These are phyloP conservation scores for Galeruca laticollis DNA, from an alignment of 2,888 invertebrate genomes.

Conservation along the genomic window DNA sequence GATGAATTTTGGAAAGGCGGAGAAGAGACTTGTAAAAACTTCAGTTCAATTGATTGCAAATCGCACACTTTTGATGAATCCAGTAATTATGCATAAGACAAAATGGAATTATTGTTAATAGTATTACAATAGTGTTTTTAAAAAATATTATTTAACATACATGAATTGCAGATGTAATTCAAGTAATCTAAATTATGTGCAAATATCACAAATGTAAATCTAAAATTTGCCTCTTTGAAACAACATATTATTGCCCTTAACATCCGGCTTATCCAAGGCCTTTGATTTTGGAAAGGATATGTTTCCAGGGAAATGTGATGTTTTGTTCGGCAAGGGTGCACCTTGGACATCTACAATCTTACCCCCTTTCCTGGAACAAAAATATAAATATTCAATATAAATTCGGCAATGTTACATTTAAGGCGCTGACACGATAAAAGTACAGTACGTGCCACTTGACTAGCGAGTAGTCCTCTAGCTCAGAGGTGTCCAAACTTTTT, in stretches of 20 bases:
- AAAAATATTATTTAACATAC: not conserved
- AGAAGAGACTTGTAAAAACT: too few species aligned
- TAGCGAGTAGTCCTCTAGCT: too few species aligned
- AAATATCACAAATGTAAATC: not conserved
- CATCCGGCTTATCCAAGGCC: constrained; percentile 12
- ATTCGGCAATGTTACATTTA: not conserved
- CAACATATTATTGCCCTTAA: constrained; percentile 10
- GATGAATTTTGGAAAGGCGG: too few species aligned
- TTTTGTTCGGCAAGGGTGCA: constrained; percentile 57
- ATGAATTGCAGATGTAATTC: not conserved
- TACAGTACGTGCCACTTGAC: too few species aligned
- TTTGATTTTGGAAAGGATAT: constrained; percentile 18
- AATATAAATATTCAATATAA: not conserved
- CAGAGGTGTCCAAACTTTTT: too few species aligned
- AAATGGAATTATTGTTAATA: too few species aligned
- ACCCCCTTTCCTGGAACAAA: constrained; percentile 43
- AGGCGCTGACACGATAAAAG: not conserved
- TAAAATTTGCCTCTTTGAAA: constrained; percentile 35
- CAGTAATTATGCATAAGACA: too few species aligned
- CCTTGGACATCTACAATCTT: constrained; percentile 74
- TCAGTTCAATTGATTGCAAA: too few species aligned
- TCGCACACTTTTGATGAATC: too few species aligned
- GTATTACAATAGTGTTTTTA: too few species aligned
- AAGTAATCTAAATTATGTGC: not conserved
- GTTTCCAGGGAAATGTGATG: constrained; percentile 23